Conservation (phyloP, 2,113 vertebrate genomes). For the Tiliqua scincoides region DNA sequence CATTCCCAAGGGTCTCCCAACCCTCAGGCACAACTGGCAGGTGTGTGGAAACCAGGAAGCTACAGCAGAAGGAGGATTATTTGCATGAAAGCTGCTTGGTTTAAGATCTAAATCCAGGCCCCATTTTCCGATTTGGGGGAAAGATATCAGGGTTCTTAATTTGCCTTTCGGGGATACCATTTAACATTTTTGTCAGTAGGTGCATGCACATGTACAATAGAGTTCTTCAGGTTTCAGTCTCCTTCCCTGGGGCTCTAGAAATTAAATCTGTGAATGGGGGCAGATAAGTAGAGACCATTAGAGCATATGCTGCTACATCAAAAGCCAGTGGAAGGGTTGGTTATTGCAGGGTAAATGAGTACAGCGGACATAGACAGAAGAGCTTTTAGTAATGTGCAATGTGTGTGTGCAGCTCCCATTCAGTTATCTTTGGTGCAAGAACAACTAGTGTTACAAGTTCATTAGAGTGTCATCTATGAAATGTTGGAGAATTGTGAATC, state of each 20-base stretch:
- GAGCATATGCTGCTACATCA: not conserved
- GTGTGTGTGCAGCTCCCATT: not conserved
- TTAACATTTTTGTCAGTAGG: not conserved
- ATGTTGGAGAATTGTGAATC: not conserved
- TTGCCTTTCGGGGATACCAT: not conserved
- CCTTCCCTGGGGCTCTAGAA: not conserved
- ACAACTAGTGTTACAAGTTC: not conserved
- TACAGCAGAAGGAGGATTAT: too few relatives aligned
- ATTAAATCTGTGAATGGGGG: not conserved
- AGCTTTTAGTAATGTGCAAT: not conserved
- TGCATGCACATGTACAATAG: not conserved
- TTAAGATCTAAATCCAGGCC: not conserved
- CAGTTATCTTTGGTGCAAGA: not conserved
- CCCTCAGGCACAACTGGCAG: too few relatives aligned
- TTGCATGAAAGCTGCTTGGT: too few relatives aligned
- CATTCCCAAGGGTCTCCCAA: too few relatives aligned
- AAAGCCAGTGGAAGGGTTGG: not conserved
- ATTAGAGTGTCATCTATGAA: not conserved
- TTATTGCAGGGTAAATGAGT: not conserved
- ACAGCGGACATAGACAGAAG: not conserved
- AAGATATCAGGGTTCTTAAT: not conserved
- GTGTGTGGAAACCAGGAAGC: too few relatives aligned
- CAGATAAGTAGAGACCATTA: not conserved
- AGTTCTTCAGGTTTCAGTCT: not conserved
- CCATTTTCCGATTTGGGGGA: not conserved